Evolutionary conservation across 2,888 invertebrate species (phyloP).

Genomic region (Agrilus mali): DNA sequence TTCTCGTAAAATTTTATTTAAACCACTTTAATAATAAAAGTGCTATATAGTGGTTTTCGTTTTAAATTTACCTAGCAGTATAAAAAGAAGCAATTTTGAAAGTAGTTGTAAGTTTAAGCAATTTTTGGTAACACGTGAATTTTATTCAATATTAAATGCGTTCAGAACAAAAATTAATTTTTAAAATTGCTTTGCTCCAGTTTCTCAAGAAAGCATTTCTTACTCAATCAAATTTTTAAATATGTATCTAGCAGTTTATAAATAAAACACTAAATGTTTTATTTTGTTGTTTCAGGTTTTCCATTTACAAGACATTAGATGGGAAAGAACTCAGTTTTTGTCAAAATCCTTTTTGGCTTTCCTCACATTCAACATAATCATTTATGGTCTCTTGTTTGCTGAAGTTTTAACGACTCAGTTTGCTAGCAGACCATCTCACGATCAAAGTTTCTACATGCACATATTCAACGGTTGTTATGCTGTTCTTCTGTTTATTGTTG

Average conservation of each 20-base stretch:
- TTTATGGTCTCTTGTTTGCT: conserved; percentile 71
- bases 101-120: too few species aligned
- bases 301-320: conserved; percentile 74
- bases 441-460: conserved; percentile 65
- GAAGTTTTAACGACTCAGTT: conserved; percentile 48
- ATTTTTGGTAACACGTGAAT: too few species aligned
- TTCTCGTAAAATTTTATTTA: too few species aligned
- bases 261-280: background rate
- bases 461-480: conserved; percentile 90
- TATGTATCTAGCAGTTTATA: background rate
- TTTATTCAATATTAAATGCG: too few species aligned
- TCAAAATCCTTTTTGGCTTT: conserved; percentile 87
- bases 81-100: too few species aligned
- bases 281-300: conserved; percentile 55
- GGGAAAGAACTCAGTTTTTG: conserved; percentile 80
- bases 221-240: too few species aligned
- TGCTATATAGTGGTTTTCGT: too few species aligned
- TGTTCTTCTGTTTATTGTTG: conserved; percentile 77
- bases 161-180: too few species aligned
- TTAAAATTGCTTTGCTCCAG: too few species aligned
- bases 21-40: too few species aligned
- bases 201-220: too few species aligned
- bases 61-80: too few species aligned
- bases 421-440: conserved; percentile 35
- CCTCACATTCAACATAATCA: conserved; percentile 77